phyloP scores from a whole-genome alignment of 1,140 invertebrate species.

The Tetragonula clypearis region DNA sequence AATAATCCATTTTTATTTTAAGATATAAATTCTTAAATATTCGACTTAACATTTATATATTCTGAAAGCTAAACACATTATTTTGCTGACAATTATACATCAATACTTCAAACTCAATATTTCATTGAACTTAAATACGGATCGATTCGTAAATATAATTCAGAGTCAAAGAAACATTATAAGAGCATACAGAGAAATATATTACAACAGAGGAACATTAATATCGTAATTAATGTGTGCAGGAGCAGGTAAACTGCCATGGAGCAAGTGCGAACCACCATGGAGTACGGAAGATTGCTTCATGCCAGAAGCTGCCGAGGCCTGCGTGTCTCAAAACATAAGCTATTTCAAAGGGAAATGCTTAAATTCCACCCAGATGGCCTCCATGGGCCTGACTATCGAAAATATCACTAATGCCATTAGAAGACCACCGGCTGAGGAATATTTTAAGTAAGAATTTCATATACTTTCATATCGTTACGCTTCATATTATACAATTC shows the following conservation, averaged over 20 bases:
- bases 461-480: not conserved
- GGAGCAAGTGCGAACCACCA: conserved; percentile 88
- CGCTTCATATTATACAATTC: not conserved
- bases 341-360: conserved; percentile 85
- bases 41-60: too few species aligned
- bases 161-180: not conserved
- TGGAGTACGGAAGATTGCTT: conserved; percentile 90
- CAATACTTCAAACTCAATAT: too few species aligned
- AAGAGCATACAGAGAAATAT: not conserved
- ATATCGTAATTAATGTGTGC: not conserved
- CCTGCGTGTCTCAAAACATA: conserved; percentile 84
- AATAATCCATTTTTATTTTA: too few species aligned
- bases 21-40: too few species aligned
- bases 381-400: conserved; percentile 73
- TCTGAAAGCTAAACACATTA: too few species aligned
- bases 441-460: conserved; percentile 89
- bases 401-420: conserved; percentile 81
- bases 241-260: conserved; percentile 85
- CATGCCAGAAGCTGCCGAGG: conserved; percentile 85
- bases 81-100: too few species aligned
- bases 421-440: conserved; percentile 89
- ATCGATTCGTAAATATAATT: too few species aligned
- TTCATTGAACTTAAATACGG: too few species aligned
- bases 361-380: conserved; percentile 80
- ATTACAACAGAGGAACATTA: not conserved